Percentiles rank a stretch among this genome's conserved stretches.
phyloP scores from a whole-genome alignment of 2,888 invertebrate species.

The Cantharis rustica region DNA sequence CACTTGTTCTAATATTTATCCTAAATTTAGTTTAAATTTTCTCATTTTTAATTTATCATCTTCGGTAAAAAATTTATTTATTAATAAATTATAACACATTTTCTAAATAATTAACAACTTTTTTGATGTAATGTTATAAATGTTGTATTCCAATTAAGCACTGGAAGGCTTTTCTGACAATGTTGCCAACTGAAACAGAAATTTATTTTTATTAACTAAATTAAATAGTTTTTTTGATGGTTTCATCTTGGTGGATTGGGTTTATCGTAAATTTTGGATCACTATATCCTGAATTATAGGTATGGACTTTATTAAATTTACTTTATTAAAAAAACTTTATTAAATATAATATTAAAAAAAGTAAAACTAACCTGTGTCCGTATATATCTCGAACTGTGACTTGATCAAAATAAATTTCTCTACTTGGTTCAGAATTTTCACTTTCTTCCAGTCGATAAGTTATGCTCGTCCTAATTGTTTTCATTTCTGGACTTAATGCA shows the following conservation, averaged over 20 bases:
- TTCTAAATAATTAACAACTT: slow-evolving; percentile 4
- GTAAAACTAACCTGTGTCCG: slow-evolving; percentile 50
- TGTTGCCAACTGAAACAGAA: slow-evolving; percentile 29
- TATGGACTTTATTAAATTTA: too few relatives aligned
- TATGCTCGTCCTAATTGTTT: slow-evolving; percentile 46
- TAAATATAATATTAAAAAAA: too few relatives aligned
- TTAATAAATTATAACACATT: neutral
- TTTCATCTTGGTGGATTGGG: too few relatives aligned
- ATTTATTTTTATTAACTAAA: slow-evolving; percentile 1
- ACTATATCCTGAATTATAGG: too few relatives aligned
- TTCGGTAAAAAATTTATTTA: neutral
- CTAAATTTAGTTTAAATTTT: too few relatives aligned
- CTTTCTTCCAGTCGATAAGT: slow-evolving; percentile 46
- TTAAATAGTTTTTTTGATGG: too few relatives aligned
- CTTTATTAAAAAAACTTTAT: too few relatives aligned
- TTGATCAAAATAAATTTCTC: slow-evolving; percentile 45
- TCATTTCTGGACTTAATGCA: slow-evolving; percentile 41
- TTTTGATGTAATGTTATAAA: slow-evolving; percentile 5
- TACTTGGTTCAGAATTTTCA: slow-evolving; percentile 36
- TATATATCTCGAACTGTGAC: slow-evolving; percentile 51
- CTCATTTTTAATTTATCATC: too few relatives aligned
- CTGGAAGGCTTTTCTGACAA: slow-evolving; percentile 8
- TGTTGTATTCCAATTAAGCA: slow-evolving; percentile 5
- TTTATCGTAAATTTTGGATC: too few relatives aligned
- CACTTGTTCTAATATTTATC: too few relatives aligned